These are phyloP conservation scores for Circaetus gallicus DNA, from an alignment of 2,113 vertebrate species.

Conservation along the genomic window DNA sequence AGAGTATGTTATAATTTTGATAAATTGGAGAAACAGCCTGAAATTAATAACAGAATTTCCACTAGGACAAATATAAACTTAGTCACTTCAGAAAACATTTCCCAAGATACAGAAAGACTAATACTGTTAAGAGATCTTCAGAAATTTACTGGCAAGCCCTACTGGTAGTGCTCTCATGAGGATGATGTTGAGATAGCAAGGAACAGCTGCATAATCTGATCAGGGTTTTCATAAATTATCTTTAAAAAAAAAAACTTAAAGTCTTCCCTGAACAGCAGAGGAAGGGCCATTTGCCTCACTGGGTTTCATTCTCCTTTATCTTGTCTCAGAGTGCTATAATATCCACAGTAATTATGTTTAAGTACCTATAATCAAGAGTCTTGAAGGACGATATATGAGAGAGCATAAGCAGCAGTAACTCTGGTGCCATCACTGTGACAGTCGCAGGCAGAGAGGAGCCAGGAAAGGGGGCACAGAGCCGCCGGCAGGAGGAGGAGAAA, in stretches of 20 bases:
- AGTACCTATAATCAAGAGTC: conserved; percentile 5
- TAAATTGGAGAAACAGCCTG: background rate
- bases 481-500: accelerated
- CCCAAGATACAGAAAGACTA: background rate
- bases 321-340: conserved; percentile 23
- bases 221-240: conserved; percentile 30
- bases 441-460: background rate
- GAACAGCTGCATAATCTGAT: conserved; percentile 18
- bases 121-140: background rate
- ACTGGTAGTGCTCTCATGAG: background rate
- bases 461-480: background rate
- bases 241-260: background rate
- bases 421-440: background rate
- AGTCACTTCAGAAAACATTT: background rate
- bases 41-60: conserved; percentile 1
- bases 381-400: background rate
- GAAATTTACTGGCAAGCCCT: background rate
- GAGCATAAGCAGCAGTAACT: background rate
- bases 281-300: background rate
- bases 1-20: background rate
- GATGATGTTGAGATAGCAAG: background rate
- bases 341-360: conserved; percentile 30
- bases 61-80: background rate
- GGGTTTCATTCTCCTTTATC: conserved; percentile 27
- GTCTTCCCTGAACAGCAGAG: background rate